Evolutionary conservation across 2,797 vertebrate species (phyloP).

Genomic region (Trachurus trachurus): DNA sequence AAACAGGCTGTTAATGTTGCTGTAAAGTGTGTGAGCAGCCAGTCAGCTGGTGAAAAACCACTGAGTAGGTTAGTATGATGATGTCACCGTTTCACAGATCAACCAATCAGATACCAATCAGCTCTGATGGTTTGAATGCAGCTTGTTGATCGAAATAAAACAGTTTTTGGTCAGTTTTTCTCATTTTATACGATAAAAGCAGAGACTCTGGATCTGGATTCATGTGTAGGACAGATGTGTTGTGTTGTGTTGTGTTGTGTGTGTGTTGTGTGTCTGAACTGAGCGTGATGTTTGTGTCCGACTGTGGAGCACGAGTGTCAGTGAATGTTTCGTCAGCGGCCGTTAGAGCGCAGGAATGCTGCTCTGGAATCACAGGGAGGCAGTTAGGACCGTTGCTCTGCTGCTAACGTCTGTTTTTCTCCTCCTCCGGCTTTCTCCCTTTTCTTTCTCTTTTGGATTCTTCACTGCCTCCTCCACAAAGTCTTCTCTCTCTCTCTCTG

Average conservation of each 20-base stretch:
- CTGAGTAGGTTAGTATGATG: too few species aligned
- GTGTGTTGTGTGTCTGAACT: neutral
- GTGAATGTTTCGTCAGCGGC: slow-evolving; percentile 11
- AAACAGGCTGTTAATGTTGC: too few species aligned
- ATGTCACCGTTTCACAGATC: too few species aligned
- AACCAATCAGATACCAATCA: too few species aligned
- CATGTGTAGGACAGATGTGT: neutral
- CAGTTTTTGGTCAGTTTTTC: too few species aligned
- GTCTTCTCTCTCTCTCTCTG: slow-evolving; percentile 17
- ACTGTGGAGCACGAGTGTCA: slow-evolving; percentile 28
- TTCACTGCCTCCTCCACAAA: neutral
- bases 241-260: neutral
- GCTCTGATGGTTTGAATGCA: too few species aligned
- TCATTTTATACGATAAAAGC: too few species aligned
- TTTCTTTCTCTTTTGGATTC: neutral
- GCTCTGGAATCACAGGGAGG: slow-evolving; percentile 22
- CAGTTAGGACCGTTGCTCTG: slow-evolving; percentile 43
- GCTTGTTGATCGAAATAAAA: too few species aligned
- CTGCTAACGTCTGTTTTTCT: slow-evolving; percentile 26
- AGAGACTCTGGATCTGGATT: neutral
- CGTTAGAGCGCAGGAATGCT: slow-evolving; percentile 22
- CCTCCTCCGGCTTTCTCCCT: neutral
- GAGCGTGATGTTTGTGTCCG: slow-evolving; percentile 8
- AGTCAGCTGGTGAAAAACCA: too few species aligned
- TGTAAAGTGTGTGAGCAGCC: too few species aligned